Base-by-base conservation (phyloP, 2,797 vertebrate species). In the Artibeus lituratus region DNA sequence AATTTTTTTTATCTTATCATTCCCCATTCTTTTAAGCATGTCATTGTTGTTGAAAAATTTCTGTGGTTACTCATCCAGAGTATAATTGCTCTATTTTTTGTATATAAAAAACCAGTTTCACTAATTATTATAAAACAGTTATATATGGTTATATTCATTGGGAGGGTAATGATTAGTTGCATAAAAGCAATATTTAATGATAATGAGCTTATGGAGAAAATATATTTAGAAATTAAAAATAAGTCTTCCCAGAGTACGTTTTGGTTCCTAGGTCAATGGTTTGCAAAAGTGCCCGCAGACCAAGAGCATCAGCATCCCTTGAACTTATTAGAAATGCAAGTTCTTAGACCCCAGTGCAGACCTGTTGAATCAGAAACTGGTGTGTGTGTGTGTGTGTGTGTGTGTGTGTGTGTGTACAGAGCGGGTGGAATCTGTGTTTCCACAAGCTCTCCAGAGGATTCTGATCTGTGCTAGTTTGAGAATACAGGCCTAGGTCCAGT, bases 81-180 rank as follows among this genome's bases (percentile, higher is more conserved):
- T 94, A 88, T 76, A 90, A 85, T 76, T 32, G 10, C 8, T 10
- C 16, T 87, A 24, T 59, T 92, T 86, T 18, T 85, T 80, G 10
- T 80, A 4, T 83, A 59, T 81, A 57, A 80, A 89, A 85, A 84
- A 53, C 53, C 70, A 84, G 15, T 92, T 76, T 78, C n/a, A 84
- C 26, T 69, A 3, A 35, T 87, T 92, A 87, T 81, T 90, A 90
- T 90, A 90, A 55, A 96, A 77, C 11, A 93, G 62, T 86, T 42
- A n/a, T n/a, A n/a, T 51, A 21, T 76, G 49, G 44, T 49, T 76
- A n/a, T 51, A 35, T n/a, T n/a, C 37, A 53, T 51, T 83, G 10
- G 7, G 24, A 65, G 65, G 18, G 39, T 74, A 95, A 90, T 84
- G 15, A 39, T 82, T 78, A 59, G 35, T 87, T 90, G 44, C 11